phyloP scores from a whole-genome alignment of 2,113 vertebrate species.

The Tragulus kanchil region DNA sequence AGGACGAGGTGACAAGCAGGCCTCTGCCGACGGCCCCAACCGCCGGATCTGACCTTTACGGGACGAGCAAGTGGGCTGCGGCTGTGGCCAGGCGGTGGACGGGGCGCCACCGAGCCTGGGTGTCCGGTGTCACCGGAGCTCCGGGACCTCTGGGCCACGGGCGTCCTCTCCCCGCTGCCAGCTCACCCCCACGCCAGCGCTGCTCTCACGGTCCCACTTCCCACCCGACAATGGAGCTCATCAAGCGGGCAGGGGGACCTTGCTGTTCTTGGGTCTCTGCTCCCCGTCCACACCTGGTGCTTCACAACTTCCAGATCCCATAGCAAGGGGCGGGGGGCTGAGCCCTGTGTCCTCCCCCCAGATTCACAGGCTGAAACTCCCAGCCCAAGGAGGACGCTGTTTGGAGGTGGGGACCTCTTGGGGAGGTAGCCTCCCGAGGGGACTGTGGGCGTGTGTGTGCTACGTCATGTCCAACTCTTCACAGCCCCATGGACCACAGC shows the following conservation, averaged over 20 bases:
- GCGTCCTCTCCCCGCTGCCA: not conserved
- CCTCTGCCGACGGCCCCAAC: not conserved
- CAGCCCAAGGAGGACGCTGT: not conserved
- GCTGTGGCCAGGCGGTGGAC: no score
- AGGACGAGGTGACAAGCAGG: not conserved
- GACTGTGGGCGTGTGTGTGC: not conserved
- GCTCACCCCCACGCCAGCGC: not conserved
- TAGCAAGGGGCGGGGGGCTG: not conserved
- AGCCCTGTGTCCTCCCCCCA: not conserved
- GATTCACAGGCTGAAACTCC: not conserved
- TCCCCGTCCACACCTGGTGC: not conserved
- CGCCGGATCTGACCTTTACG: slow-evolving; percentile 53
- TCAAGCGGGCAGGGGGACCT: not conserved
- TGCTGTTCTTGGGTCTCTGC: not conserved
- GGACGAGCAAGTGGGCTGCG: not conserved
- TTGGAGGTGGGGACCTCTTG: not conserved
- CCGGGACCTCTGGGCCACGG: not conserved
- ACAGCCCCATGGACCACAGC: not conserved
- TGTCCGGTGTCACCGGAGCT: rapidly evolving
- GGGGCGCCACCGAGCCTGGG: not conserved
- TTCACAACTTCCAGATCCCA: not conserved
- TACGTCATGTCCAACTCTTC: not conserved
- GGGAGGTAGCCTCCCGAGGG: not conserved
- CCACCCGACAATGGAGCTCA: not conserved
- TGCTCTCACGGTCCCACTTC: not conserved